Evolutionary conservation across 2,113 vertebrate species (phyloP).

Genomic region (Antennarius striatus): DNA sequence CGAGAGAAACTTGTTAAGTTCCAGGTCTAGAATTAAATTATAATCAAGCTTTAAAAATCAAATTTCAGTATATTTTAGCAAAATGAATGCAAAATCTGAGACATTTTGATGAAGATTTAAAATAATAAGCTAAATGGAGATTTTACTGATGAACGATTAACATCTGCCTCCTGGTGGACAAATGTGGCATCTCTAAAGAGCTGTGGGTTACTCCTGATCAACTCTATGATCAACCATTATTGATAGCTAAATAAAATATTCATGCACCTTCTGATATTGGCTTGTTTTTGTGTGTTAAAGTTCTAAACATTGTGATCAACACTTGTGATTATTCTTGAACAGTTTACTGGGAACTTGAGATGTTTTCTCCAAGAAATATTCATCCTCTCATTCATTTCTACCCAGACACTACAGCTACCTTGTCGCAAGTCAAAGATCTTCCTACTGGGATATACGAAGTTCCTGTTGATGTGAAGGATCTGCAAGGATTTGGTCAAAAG

Average conservation of each 20-base stretch:
- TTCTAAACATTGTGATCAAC: not conserved
- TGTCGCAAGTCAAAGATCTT: slow-evolving; percentile 67
- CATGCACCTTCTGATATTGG: too few species aligned
- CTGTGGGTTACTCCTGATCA: too few species aligned
- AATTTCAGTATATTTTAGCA: too few species aligned
- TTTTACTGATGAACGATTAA: too few species aligned
- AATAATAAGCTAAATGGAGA: too few species aligned
- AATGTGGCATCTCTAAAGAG: too few species aligned
- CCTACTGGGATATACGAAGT: slow-evolving; percentile 73
- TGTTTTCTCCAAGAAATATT: not conserved
- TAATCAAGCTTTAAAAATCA: not conserved
- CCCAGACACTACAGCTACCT: slow-evolving; percentile 74
- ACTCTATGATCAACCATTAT: too few species aligned
- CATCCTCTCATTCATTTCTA: not conserved
- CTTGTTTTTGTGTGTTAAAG: not conserved
- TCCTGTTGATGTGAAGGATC: slow-evolving; percentile 79
- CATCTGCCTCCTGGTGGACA: too few species aligned
- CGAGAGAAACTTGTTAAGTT: not conserved
- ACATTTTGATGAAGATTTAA: too few species aligned
- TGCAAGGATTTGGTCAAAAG: slow-evolving; percentile 69
- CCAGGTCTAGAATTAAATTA: not conserved
- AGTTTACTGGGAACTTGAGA: not conserved
- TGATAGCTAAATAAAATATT: too few species aligned
- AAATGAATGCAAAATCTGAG: too few species aligned
- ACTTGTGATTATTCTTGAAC: too few species aligned